Evolutionary conservation across 2,888 invertebrate species (phyloP), one percentile per base, ranked within the genome.

Genomic region (Eupeodes luniger): DNA sequence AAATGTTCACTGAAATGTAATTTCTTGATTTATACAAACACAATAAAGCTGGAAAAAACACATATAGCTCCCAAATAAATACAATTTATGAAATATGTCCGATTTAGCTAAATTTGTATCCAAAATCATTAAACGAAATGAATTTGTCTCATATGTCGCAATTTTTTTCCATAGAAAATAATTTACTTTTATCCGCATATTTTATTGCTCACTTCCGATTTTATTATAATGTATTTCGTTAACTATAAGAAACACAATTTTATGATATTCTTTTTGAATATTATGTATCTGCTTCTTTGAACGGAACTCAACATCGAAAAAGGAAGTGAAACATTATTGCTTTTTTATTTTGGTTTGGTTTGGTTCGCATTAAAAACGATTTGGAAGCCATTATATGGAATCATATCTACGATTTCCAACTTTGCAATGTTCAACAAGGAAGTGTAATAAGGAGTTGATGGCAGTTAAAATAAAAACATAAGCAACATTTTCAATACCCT

Each of bases 121-220:
- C 11, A 47, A 47, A 9, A 3, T 12, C 27, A 27, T n/a, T n/a
- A n/a, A 61, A n/a, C 4, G 40, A 61, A 40, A 16, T 61, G 10
- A 61, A 61, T 82, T 51, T 57, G 3, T 64, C 27, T 47, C 61
- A 27, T 34, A 34, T 19, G 57, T 64, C 44, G 14, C 79, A 40
- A 40, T n/a, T 69, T 84, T 75, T 49, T 44, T 61, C 34, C 47
- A 64, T 5, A 19, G 36, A 44, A 70, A 76, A 76, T 51, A 51
- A 61, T 61, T 75, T 62, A 40, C 49, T 19, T 75, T 27, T 11
- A n/a, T n/a, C 75, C 11, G 69, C 61, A 64, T 36, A 7, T 76
- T 55, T 69, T 74, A 84, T 79, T 61, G 67, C 69, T 79, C 36
- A 74, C 74, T 55, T 84, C 75, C 79, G 62, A 47, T 75, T 69